A percentile compares a stretch with the other conserved stretches of the same genome.
Conservation (phyloP, 35 echinoderm and acorn worm genomes). For the Amphiura filiformis region DNA sequence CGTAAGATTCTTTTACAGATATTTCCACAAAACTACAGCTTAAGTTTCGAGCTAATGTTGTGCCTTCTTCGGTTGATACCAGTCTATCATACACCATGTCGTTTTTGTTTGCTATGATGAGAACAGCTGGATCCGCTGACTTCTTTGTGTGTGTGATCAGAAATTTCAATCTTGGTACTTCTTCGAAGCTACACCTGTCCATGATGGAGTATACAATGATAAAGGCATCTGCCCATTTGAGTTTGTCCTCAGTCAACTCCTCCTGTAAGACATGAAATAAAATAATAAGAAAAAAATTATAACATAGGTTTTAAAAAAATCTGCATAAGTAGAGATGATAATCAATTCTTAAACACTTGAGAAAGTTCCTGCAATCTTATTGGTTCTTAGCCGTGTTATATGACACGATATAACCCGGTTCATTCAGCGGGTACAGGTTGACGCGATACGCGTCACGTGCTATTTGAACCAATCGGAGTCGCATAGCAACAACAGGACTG, state of each 20-base stretch:
- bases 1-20: constrained; percentile 71
- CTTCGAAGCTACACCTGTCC: constrained; percentile 87
- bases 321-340: too few relatives aligned
- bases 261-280: constrained; percentile 49
- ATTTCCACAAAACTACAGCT: constrained; percentile 74
- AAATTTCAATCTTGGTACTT: constrained; percentile 87
- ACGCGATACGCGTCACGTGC: too few relatives aligned
- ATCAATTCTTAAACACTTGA: too few relatives aligned
- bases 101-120: constrained; percentile 92
- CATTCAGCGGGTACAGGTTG: too few relatives aligned
- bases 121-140: constrained; percentile 58
- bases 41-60: constrained; percentile 53
- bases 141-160: constrained; percentile 58
- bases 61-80: constrained; percentile 59
- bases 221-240: constrained; percentile 91
- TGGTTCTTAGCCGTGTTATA: too few relatives aligned
- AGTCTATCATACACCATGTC: constrained; percentile 82
- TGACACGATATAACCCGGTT: too few relatives aligned
- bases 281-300: neutral
- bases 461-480: too few relatives aligned
- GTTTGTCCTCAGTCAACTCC: constrained; percentile 72
- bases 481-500: too few relatives aligned
- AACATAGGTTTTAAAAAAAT: too few relatives aligned
- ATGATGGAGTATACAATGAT: constrained; percentile 93
- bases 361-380: too few relatives aligned